These are phyloP conservation scores for Drosophila pectinifera DNA, from an alignment of 1,140 invertebrate species.

Conservation along the genomic window DNA sequence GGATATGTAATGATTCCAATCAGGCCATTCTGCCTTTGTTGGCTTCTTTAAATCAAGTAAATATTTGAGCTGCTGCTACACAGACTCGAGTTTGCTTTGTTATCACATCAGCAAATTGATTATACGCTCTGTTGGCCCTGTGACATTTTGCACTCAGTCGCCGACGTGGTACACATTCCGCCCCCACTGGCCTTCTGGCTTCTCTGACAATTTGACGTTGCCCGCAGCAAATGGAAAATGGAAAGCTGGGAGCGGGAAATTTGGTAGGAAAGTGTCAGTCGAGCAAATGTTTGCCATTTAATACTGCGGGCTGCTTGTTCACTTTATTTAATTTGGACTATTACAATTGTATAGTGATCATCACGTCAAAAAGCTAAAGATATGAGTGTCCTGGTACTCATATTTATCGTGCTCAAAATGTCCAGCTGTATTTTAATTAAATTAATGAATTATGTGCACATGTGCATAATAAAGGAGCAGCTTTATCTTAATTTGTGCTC, in stretches of 20 bases:
- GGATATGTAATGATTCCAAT: conserved; percentile 11
- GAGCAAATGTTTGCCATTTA: conserved; percentile 35
- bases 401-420: not conserved
- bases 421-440: not conserved
- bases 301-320: conserved; percentile 29
- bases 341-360: not conserved
- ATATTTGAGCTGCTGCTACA: conserved; percentile 42
- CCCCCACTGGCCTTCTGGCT: conserved; percentile 9
- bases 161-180: not conserved
- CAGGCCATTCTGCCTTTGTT: not conserved
- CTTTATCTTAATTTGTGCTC: not conserved
- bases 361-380: not conserved
- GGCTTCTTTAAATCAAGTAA: conserved; percentile 27
- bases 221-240: conserved; percentile 33
- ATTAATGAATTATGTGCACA: not conserved
- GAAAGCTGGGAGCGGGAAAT: not conserved
- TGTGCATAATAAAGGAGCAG: not conserved
- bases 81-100: conserved; percentile 39
- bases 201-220: conserved; percentile 38
- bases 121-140: conserved; percentile 47
- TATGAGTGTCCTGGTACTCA: too few species aligned
- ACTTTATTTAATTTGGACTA: conserved; percentile 23
- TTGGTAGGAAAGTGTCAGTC: conserved; percentile 29
- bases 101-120: conserved; percentile 56
- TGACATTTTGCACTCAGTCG: conserved; percentile 28